Base-by-base conservation (phyloP, 2,888 invertebrate genomes). In the Glyphotaelius pellucidus region DNA sequence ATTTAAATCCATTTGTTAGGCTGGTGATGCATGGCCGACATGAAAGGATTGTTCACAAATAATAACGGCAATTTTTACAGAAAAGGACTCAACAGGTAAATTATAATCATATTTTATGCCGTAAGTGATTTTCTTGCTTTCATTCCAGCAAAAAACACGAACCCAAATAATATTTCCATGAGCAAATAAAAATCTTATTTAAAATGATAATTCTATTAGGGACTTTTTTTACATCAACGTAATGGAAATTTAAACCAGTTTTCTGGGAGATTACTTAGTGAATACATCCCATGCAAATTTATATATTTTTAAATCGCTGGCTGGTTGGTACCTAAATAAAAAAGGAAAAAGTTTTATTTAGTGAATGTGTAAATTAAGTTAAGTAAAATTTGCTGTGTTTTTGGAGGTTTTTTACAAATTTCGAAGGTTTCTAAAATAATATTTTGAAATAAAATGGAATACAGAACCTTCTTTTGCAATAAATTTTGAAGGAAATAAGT, bases 1-100 rank as follows among this genome's bases (percentile, higher is more conserved):
- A 90, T 90, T 90, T 90, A 90, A 90, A 90, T 90, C 81, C 90
- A 90, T 90, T 90, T 83, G 81, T 81, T 83, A 81, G 32, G 31
- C 32, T 31, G 42, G 42, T 90, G 90, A 90, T 83, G 42, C 47
- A 90, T 90, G 32, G 80, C 89, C 80, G 80, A 30, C 52, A 67
- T 31, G 79, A 89, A 32, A 67, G 89, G 89, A 52, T 89, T 88
- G 31, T 30, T 31, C 42, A 19, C 25, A 32, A 30, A 89, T 35
- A 38, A 80, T 25, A 80, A 42, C 30, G 42, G 80, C 14, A 31
- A 89, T 30, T 80, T 89, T 80, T 35, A 38, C 38, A 38, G 85
- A 85, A 32, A 42, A 42, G 80, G 11, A 35, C 30, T 89, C 89
- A 89, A 89, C 89, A 89, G 89, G 89, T 89, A 80, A 42, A 80